phyloP scores from a whole-genome alignment of 2,113 vertebrate genomes.

The Tricholaema leucomelas region DNA sequence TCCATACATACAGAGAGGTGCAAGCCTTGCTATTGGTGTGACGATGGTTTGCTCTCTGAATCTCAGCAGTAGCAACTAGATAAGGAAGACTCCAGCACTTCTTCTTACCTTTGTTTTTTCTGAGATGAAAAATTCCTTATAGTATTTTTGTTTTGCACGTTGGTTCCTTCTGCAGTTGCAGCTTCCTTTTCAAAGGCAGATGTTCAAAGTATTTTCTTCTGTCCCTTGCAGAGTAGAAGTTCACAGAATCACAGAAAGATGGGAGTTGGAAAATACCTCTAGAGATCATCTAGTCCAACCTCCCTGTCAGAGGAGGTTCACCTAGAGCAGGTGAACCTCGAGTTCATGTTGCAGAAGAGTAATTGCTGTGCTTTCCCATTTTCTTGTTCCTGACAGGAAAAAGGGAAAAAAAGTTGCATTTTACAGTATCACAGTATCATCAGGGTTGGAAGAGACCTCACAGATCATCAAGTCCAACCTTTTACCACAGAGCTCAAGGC shows the following conservation, averaged over 20 bases:
- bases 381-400: neutral
- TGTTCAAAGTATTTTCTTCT: neutral
- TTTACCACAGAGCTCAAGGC: no score
- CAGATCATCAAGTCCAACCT: no score
- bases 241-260: no score
- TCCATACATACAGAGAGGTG: neutral
- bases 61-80: neutral
- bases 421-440: no score
- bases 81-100: neutral
- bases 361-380: neutral
- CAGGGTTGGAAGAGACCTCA: no score
- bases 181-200: neutral
- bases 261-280: no score
- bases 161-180: conserved; percentile 2
- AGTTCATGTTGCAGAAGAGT: neutral
- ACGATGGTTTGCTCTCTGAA: neutral
- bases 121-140: neutral
- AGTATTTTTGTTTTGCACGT: neutral
- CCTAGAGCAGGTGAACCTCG: neutral
- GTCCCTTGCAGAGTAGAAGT: neutral
- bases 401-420: neutral
- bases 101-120: neutral
- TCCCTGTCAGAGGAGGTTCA: no score
- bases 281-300: no score
- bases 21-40: neutral